These are phyloP conservation scores for Auanema sp. DNA, from an alignment of 2,888 invertebrate genomes.

Conservation along the genomic window DNA sequence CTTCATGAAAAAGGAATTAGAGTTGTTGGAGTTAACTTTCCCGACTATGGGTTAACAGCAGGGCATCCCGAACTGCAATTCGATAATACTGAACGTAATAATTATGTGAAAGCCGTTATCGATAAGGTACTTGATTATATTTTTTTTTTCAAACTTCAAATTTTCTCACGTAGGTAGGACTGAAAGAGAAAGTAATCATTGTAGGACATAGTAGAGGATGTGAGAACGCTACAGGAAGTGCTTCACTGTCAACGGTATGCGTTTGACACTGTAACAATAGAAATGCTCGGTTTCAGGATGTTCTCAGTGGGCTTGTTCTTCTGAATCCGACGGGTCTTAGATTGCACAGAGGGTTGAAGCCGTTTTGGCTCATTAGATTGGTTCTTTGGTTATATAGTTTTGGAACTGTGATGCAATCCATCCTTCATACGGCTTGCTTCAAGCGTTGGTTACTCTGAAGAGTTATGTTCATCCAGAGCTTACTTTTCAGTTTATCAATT, in stretches of 20 bases:
- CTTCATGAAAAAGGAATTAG: conserved; percentile 33
- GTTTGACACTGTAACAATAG: too few relatives aligned
- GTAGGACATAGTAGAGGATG: conserved; percentile 41
- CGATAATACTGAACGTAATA: conserved; percentile 33
- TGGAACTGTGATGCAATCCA: conserved; percentile 11
- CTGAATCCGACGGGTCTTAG: conserved; percentile 42
- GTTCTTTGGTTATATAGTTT: conserved; percentile 17
- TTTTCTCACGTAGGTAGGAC: conserved; percentile 15
- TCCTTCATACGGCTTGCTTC: conserved; percentile 21
- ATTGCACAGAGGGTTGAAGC: conserved; percentile 35
- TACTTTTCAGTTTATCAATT: conserved; percentile 31
- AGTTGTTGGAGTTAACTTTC: conserved; percentile 47
- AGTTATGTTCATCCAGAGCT: neutral
- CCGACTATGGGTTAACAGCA: conserved; percentile 34
- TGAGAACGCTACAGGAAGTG: conserved; percentile 34
- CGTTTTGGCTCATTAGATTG: conserved; percentile 21
- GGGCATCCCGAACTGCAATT: conserved; percentile 22
- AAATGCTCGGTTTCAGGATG: conserved; percentile 22
- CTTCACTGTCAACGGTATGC: conserved; percentile 11
- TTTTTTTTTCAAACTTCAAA: too few relatives aligned
- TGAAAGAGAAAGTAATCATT: conserved; percentile 22
- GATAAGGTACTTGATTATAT: too few relatives aligned
- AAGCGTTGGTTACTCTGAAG: conserved; percentile 18
- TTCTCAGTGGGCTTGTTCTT: conserved; percentile 31
- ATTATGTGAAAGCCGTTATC: conserved; percentile 32